A percentile compares a stretch with the other conserved stretches of the same genome.
Evolutionary conservation across 2,888 invertebrate genomes (phyloP).

Genomic region (Neoscelio sp.): DNA sequence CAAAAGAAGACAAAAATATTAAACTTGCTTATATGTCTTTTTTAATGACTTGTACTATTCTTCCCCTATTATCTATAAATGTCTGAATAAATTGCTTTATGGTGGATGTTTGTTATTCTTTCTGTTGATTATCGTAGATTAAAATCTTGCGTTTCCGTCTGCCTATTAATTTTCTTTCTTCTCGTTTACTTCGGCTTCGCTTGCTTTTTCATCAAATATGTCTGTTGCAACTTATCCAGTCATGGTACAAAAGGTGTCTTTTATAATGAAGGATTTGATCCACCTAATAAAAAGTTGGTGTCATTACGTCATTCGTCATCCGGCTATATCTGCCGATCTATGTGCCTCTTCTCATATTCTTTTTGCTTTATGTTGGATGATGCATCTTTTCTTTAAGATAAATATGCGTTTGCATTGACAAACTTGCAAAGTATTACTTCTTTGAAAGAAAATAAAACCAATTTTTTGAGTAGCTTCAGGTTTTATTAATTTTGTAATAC

Average conservation of each 20-base stretch:
- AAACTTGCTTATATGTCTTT: constrained; percentile 20
- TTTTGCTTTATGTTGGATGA: constrained; percentile 1
- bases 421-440: no score
- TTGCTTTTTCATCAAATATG: constrained; percentile 55
- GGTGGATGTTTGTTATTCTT: constrained; percentile 32
- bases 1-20: no score
- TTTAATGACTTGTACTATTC: constrained; percentile 3
- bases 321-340: constrained; percentile 21
- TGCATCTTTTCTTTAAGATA: not conserved
- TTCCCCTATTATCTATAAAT: constrained; percentile 37
- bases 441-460: not conserved
- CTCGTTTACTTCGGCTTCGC: constrained; percentile 56
- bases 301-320: constrained; percentile 68
- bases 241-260: constrained; percentile 75
- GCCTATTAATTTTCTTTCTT: constrained; percentile 64
- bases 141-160: constrained; percentile 52
- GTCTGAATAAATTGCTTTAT: constrained; percentile 37
- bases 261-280: constrained; percentile 76
- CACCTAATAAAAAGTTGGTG: constrained; percentile 74
- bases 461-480: not conserved
- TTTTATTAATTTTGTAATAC: not conserved
- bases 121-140: constrained; percentile 48
- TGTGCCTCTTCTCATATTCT: constrained; percentile 23
- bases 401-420: no score
- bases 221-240: constrained; percentile 61